Conservation (phyloP, 1,140 invertebrate genomes). For the Apis dorsata region DNA sequence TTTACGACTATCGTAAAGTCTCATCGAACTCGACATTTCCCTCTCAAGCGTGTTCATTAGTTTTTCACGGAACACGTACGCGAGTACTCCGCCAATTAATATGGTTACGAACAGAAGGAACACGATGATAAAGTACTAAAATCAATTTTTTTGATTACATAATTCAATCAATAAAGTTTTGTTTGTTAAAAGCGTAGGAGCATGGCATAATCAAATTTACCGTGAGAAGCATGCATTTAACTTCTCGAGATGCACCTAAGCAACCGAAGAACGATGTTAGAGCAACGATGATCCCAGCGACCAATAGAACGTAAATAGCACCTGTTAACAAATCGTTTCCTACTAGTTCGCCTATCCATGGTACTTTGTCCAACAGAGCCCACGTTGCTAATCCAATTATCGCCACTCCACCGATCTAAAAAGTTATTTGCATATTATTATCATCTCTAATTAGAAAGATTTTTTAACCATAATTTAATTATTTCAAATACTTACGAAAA, state of each 20-base stretch:
- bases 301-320: conserved; percentile 89
- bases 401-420: conserved; percentile 88
- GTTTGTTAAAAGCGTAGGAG: too few relatives aligned
- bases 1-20: conserved; percentile 84
- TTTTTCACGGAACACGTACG: conserved; percentile 92
- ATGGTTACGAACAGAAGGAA: conserved; percentile 93
- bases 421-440: not conserved
- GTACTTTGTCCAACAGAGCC: conserved; percentile 89
- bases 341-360: conserved; percentile 88
- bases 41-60: conserved; percentile 86
- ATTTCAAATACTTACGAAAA: conserved; percentile 87
- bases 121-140: conserved; percentile 92
- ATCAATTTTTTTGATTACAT: conserved; percentile 18
- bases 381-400: conserved; percentile 89
- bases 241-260: conserved; percentile 91
- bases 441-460: not conserved
- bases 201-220: conserved; percentile 79
- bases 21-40: conserved; percentile 89
- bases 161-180: not conserved
- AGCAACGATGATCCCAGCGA: conserved; percentile 87
- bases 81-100: conserved; percentile 92
- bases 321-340: conserved; percentile 91
- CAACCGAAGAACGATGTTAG: conserved; percentile 92
- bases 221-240: conserved; percentile 93
- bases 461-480: not conserved